A percentile compares a stretch with the other conserved stretches of the same genome.
These are phyloP conservation scores for Lepidurus couesii DNA, from an alignment of 1,140 invertebrate genomes.

Conservation along the genomic window DNA sequence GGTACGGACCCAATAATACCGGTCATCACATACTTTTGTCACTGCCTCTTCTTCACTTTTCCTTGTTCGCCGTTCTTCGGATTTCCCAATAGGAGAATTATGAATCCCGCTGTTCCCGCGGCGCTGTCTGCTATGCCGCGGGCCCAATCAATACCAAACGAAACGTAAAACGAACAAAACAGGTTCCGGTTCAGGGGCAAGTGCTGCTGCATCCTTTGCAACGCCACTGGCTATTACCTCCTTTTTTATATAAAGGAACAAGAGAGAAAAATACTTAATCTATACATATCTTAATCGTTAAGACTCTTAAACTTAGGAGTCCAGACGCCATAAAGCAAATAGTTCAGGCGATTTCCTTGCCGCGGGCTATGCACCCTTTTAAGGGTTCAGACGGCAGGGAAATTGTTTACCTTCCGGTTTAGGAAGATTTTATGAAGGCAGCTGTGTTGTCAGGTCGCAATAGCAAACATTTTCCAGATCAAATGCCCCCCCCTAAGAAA, in stretches of 20 bases:
- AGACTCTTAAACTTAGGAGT: not conserved
- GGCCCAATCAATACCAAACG: constrained; percentile 14
- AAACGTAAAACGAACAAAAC: constrained; percentile 3
- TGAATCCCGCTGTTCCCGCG: not conserved
- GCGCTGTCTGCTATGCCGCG: not conserved
- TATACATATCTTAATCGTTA: not conserved
- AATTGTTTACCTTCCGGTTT: too few species aligned
- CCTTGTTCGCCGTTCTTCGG: not conserved
- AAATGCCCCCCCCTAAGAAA: too few species aligned
- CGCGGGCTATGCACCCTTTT: too few species aligned
- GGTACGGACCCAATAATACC: too few species aligned
- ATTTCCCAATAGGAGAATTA: not conserved
- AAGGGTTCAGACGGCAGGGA: too few species aligned
- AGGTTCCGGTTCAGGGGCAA: not conserved
- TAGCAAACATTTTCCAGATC: too few species aligned
- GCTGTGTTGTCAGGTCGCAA: too few species aligned
- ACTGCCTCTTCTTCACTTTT: too few species aligned
- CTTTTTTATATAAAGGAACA: not conserved
- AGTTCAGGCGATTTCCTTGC: too few species aligned
- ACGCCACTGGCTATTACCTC: not conserved
- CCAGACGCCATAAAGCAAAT: too few species aligned
- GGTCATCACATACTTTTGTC: too few species aligned
- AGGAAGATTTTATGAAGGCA: too few species aligned
- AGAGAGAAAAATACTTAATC: not conserved
- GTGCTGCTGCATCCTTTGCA: not conserved